A percentile compares a stretch with the other conserved stretches of the same genome.
Evolutionary conservation across 1,140 invertebrate species (phyloP).

Genomic region (Rhagoletis zephyria): DNA sequence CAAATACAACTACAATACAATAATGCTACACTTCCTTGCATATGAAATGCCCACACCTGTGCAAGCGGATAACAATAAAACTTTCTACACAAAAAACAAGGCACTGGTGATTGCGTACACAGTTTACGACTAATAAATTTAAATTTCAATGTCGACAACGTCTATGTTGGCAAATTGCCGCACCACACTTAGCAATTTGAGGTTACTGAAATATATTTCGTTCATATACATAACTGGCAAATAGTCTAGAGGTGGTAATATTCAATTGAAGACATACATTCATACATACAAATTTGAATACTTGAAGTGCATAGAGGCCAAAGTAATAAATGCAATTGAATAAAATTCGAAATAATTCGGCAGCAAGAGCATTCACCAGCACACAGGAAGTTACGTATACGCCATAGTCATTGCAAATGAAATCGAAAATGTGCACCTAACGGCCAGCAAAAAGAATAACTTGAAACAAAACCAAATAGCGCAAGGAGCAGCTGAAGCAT

Average conservation of each 20-base stretch:
- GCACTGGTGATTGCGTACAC: too few relatives aligned
- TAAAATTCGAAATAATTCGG: constrained; percentile 43
- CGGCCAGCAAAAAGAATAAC: background rate
- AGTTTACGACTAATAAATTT: constrained; percentile 26
- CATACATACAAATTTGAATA: too few relatives aligned
- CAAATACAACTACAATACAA: background rate
- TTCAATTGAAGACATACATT: background rate
- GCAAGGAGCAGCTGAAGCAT: background rate
- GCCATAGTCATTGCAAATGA: background rate
- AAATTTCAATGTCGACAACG: background rate
- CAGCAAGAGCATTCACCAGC: background rate
- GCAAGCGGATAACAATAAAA: background rate
- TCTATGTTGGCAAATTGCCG: background rate
- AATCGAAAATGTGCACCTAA: background rate
- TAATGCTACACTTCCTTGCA: background rate
- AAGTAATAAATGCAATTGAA: background rate
- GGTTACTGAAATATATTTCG: background rate
- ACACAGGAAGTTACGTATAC: background rate
- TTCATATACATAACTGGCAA: constrained; percentile 20
- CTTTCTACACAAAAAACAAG: background rate
- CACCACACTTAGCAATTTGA: background rate
- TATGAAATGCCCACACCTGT: background rate
- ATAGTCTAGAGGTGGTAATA: background rate
- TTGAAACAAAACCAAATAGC: background rate
- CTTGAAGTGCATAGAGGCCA: background rate